Evolutionary conservation across 2,888 invertebrate species (phyloP).

Genomic region (Eubasilissa splendida): DNA sequence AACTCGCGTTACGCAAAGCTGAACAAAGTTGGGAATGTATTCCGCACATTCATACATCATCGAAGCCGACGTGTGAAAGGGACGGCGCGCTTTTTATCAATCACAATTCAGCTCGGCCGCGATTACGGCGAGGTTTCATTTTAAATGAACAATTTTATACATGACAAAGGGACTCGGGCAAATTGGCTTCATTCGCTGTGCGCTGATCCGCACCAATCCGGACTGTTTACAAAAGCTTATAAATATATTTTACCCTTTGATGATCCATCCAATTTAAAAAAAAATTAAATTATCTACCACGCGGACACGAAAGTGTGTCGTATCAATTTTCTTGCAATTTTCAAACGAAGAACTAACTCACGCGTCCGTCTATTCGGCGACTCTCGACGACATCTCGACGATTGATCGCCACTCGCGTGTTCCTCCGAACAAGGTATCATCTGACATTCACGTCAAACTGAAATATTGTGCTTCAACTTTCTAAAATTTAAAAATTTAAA

Average conservation of each 20-base stretch:
- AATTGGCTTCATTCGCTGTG: slow-evolving; percentile 33
- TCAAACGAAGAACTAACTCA: too few species aligned
- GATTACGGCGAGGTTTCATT: slow-evolving; percentile 39
- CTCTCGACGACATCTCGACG: too few species aligned
- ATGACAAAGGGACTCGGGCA: slow-evolving; percentile 28
- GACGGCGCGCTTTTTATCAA: slow-evolving; percentile 34
- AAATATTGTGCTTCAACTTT: too few species aligned
- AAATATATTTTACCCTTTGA: not conserved
- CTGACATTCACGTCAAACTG: too few species aligned
- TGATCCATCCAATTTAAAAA: not conserved
- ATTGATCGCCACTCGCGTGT: too few species aligned
- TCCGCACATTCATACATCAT: not conserved
- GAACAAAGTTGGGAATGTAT: slow-evolving; percentile 25
- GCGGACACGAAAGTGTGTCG: too few species aligned
- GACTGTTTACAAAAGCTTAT: not conserved
- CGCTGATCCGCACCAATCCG: not conserved
- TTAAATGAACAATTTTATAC: slow-evolving; percentile 25
- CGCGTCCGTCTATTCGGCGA: too few species aligned
- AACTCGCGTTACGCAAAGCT: slow-evolving; percentile 43
- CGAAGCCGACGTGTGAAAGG: slow-evolving; percentile 27
- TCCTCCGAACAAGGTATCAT: too few species aligned
- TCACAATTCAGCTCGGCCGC: slow-evolving; percentile 31
- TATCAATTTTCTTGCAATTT: too few species aligned
- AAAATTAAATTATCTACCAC: not conserved
- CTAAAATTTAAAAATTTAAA: too few species aligned